A percentile compares a stretch with the other conserved stretches of the same genome.
phyloP scores from a whole-genome alignment of 1,140 invertebrate species.

The Ips nitidus region DNA sequence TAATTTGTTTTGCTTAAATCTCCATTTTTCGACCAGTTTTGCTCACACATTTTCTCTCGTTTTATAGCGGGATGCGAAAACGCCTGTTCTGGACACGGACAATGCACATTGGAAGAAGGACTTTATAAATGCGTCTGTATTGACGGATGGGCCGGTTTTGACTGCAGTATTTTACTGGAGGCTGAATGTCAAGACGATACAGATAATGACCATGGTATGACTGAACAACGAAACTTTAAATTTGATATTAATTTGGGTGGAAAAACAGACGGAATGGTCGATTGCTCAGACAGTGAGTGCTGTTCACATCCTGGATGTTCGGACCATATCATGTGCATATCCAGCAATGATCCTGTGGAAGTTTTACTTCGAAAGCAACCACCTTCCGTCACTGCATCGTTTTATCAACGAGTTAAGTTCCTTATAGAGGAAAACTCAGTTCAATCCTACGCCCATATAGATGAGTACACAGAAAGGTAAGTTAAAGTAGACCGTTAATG shows the following conservation, averaged over 20 bases:
- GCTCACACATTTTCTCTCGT: background rate
- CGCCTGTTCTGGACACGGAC: slow-evolving; percentile 87
- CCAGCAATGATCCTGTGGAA: slow-evolving; percentile 92
- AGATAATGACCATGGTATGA: slow-evolving; percentile 93
- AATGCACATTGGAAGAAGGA: slow-evolving; percentile 82
- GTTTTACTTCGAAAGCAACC: slow-evolving; percentile 93
- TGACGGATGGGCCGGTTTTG: slow-evolving; percentile 86
- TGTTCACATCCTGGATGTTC: slow-evolving; percentile 79
- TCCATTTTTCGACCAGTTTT: background rate
- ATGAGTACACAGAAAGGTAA: slow-evolving; percentile 98
- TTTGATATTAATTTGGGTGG: background rate
- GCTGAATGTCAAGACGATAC: slow-evolving; percentile 90
- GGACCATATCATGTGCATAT: slow-evolving; percentile 90
- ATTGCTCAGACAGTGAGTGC: slow-evolving; percentile 98
- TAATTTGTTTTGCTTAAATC: slow-evolving; percentile 15
- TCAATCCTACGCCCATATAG: slow-evolving; percentile 95
- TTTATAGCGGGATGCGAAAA: slow-evolving; percentile 89
- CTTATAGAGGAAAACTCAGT: slow-evolving; percentile 98
- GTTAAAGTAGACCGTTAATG: slow-evolving; percentile 49
- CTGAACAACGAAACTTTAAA: slow-evolving; percentile 37
- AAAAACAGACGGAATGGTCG: slow-evolving; percentile 86
- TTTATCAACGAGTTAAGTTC: slow-evolving; percentile 97
- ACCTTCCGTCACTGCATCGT: slow-evolving; percentile 93
- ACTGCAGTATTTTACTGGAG: slow-evolving; percentile 88
- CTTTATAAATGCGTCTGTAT: slow-evolving; percentile 90